Conservation (phyloP, 2,797 vertebrate genomes). For the Premnoplex brunnescens region DNA sequence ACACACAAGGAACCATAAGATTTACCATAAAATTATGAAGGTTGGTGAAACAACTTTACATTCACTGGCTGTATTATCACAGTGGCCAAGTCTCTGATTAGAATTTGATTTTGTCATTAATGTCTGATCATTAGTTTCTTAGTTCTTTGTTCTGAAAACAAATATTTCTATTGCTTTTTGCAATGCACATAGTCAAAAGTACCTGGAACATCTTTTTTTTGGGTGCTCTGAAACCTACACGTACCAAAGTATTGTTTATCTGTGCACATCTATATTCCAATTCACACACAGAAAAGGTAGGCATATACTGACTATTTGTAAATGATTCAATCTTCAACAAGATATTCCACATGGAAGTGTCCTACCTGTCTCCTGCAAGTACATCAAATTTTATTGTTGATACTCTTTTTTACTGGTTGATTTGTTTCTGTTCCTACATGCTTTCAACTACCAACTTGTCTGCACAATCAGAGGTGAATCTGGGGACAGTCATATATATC, state of each 20-base stretch:
- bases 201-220: neutral
- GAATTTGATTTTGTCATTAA: neutral
- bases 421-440: neutral
- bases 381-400: neutral
- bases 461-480: conserved; percentile 1
- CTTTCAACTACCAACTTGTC: conserved; percentile 1
- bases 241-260: neutral
- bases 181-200: neutral
- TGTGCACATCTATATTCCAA: neutral
- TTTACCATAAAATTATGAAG: neutral
- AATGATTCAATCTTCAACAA: neutral
- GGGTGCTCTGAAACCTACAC: neutral
- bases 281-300: neutral
- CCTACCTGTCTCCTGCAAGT: neutral
- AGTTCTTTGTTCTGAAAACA: neutral
- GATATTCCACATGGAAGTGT: neutral
- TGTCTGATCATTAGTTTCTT: neutral
- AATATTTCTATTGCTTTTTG: neutral
- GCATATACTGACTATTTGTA: neutral
- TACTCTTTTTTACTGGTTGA: neutral
- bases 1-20: neutral
- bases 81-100: neutral
- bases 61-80: neutral
- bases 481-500: neutral
- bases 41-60: neutral